A percentile compares a stretch with the other conserved stretches of the same genome.
These are phyloP conservation scores for Elanoides forficatus DNA, from an alignment of 2,113 vertebrate species.

Conservation along the genomic window DNA sequence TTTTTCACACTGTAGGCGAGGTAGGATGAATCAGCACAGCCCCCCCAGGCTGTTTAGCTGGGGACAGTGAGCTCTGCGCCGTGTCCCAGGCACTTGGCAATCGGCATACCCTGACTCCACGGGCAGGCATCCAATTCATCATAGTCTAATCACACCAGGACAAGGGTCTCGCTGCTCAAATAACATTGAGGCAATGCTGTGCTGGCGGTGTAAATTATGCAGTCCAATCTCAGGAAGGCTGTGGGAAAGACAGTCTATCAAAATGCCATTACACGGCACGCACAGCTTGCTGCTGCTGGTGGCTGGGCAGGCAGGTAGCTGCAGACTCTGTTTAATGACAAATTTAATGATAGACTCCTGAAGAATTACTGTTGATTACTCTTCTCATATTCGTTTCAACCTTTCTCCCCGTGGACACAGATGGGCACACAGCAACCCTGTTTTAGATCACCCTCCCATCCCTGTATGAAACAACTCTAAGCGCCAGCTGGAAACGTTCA, in stretches of 20 bases:
- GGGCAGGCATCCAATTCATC: conserved; percentile 28
- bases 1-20: background rate
- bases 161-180: conserved; percentile 35
- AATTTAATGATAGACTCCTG: background rate
- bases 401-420: background rate
- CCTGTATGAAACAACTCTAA: background rate
- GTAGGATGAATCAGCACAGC: background rate
- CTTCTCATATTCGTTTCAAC: background rate
- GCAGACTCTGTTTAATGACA: background rate
- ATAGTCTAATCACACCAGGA: background rate
- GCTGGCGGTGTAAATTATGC: conserved; percentile 33
- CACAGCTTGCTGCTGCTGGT: background rate
- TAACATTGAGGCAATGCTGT: conserved; percentile 1
- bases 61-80: background rate
- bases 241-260: conserved; percentile 31
- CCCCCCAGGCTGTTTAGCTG: background rate
- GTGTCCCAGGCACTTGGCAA: background rate
- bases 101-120: background rate
- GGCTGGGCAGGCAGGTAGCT: background rate
- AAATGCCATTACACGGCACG: conserved; percentile 14
- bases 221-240: background rate
- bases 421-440: background rate
- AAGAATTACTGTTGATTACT: conserved; percentile 29
- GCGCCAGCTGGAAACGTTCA: background rate
- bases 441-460: conserved; percentile 22